Evolutionary conservation across 2,888 invertebrate genomes (phyloP), one percentile per base, ranked within the genome.

Genomic region (Heteromurus nitidus): DNA sequence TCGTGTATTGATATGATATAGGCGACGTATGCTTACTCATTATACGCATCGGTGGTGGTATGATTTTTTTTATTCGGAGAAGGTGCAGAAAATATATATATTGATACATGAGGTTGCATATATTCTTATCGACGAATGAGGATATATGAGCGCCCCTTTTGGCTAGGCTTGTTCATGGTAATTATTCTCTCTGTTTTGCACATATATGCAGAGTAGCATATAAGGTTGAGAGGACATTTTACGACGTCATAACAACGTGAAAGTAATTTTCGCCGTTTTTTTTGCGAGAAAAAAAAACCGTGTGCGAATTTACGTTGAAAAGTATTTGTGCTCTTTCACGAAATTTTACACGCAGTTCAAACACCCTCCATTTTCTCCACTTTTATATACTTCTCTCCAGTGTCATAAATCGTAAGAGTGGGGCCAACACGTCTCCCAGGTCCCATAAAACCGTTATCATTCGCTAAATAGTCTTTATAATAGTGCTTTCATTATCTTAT

Each of bases 391-490:
- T 31, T 42, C 28, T 60, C 16, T 31, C 24, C 18, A 11, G 42
- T 80, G 75, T 82, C 84, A 85, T 85, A 85, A 85, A 85, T 84
- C 80, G 80, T 47, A 67, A 79, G 75, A 69, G 81, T 77, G 82
- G 80, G 80, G 82, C 81, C 74, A 36, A 73, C 77, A 77, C 80
- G 84, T 79, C 85, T 84, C 84, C 72, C 69, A 80, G 83, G 86
- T 80, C 80, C 84, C 86, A 86, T 86, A 85, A 86, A 86, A 85
- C 84, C 85, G 84, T 86, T 86, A 86, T 86, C 86, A 86, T 85
- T 85, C 65, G 62, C 84, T 86, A 86, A 86, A 86, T 86, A 85
- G 86, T 84, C 80, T 58, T 68, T 80, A 80, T 85, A 84, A 86
- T 84, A 84, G 85, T 80, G 80, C 80, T 85, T 85, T 85, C 85